phyloP scores from a whole-genome alignment of 2,113 vertebrate species.

The Misgurnus mizolepis region DNA sequence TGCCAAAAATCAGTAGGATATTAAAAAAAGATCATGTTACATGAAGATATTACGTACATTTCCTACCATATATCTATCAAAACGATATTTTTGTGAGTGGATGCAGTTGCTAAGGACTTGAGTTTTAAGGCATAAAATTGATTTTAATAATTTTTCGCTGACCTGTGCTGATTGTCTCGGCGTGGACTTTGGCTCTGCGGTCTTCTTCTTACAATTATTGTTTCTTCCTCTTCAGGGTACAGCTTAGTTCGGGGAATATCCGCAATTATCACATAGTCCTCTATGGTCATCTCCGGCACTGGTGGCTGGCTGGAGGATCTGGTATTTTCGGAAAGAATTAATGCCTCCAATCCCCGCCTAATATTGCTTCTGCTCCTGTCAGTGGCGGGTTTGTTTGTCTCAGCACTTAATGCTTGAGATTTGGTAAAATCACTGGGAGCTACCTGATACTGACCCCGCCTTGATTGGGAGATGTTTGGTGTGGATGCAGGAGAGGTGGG shows the following conservation, averaged over 20 bases:
- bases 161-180: slow-evolving; percentile 80
- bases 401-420: slow-evolving; percentile 46
- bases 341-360: slow-evolving; percentile 65
- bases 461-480: slow-evolving; percentile 56
- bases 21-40: too few relatives aligned
- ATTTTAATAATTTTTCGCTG: slow-evolving; percentile 69
- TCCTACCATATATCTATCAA: too few relatives aligned
- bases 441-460: slow-evolving; percentile 44
- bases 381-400: slow-evolving; percentile 47
- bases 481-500: slow-evolving; percentile 52
- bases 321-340: slow-evolving; percentile 67
- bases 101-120: too few relatives aligned
- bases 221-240: slow-evolving; percentile 77
- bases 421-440: slow-evolving; percentile 36
- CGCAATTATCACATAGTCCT: slow-evolving; percentile 89
- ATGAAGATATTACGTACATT: too few relatives aligned
- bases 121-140: too few relatives aligned
- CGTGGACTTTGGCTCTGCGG: slow-evolving; percentile 86
- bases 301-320: slow-evolving; percentile 48
- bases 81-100: too few relatives aligned
- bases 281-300: slow-evolving; percentile 76
- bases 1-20: too few relatives aligned
- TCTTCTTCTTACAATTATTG: slow-evolving; percentile 63
- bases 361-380: slow-evolving; percentile 67
- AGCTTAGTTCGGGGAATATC: slow-evolving; percentile 84